A percentile compares a stretch with the other conserved stretches of the same genome.
Evolutionary conservation across 2,888 invertebrate genomes (phyloP).

Genomic region (Drosophila ezoana): DNA sequence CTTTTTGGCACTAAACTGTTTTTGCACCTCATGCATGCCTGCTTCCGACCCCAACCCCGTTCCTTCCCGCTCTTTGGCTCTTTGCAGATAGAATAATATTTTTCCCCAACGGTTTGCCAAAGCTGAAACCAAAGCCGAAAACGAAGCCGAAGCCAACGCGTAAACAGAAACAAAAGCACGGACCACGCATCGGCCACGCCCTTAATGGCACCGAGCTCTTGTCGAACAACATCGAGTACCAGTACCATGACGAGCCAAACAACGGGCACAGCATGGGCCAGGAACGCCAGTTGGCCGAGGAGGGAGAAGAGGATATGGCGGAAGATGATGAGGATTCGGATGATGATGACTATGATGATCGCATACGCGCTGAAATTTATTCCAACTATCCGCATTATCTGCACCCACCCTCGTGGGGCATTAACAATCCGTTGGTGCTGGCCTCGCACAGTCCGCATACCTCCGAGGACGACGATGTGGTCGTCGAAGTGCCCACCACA

Average conservation of each 20-base stretch:
- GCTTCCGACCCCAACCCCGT: slow-evolving; percentile 15
- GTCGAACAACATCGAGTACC: slow-evolving; percentile 75
- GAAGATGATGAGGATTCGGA: slow-evolving; percentile 75
- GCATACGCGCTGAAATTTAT: slow-evolving; percentile 86
- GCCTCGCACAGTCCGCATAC: slow-evolving; percentile 85
- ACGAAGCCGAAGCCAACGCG: slow-evolving; percentile 65
- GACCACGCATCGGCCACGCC: slow-evolving; percentile 43
- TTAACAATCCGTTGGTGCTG: slow-evolving; percentile 84
- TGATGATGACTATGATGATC: slow-evolving; percentile 86
- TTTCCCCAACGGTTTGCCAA: slow-evolving; percentile 83
- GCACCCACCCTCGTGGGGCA: slow-evolving; percentile 86
- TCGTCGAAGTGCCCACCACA: slow-evolving; percentile 78
- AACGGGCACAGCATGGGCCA: slow-evolving; percentile 82
- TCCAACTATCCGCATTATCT: slow-evolving; percentile 87
- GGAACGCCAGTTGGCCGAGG: slow-evolving; percentile 76
- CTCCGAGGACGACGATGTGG: slow-evolving; percentile 82
- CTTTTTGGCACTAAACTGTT: slow-evolving; percentile 75
- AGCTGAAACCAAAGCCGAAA: slow-evolving; percentile 79
- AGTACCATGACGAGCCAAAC: slow-evolving; percentile 59
- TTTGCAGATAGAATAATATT: slow-evolving; percentile 84
- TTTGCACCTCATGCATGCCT: slow-evolving; percentile 66
- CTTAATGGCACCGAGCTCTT: slow-evolving; percentile 59
- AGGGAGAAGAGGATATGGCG: slow-evolving; percentile 23
- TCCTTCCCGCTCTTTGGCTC: slow-evolving; percentile 31
- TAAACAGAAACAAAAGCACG: slow-evolving; percentile 47